Conservation (phyloP, 2,888 invertebrate species). For the Agrochola lota region DNA sequence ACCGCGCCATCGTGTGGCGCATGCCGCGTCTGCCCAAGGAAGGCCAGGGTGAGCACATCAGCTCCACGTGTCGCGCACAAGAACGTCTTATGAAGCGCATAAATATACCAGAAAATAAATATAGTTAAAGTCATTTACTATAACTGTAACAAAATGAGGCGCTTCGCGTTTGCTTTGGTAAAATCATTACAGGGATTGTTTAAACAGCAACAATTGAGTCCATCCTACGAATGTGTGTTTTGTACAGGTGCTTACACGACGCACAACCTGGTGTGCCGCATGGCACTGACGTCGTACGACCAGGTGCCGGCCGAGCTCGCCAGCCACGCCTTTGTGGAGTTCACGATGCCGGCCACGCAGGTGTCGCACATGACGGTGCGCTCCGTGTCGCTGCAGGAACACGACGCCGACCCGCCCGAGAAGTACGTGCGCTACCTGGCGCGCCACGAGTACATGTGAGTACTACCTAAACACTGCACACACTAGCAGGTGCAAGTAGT, state of each 20-base stretch:
- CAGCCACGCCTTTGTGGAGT: slow-evolving; percentile 97
- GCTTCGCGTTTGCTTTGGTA: not conserved
- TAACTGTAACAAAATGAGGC: not conserved
- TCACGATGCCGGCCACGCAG: slow-evolving; percentile 99
- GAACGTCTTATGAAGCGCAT: not conserved
- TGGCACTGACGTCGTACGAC: slow-evolving; percentile 99
- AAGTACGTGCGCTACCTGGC: slow-evolving; percentile 99
- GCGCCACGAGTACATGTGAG: slow-evolving; percentile 97
- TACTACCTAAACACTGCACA: slow-evolving; percentile 39
- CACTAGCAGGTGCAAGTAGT: not conserved
- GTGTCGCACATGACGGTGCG: slow-evolving; percentile 97
- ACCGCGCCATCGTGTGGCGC: slow-evolving; percentile 99
- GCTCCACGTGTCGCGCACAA: too few relatives aligned
- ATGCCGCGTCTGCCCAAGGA: slow-evolving; percentile 99
- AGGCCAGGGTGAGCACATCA: slow-evolving; percentile 95
- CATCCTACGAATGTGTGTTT: not conserved
- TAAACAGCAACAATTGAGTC: not conserved
- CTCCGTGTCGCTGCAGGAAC: slow-evolving; percentile 97
- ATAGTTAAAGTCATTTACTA: too few relatives aligned
- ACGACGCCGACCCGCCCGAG: slow-evolving; percentile 98
- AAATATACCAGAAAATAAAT: not conserved
- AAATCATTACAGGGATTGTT: not conserved
- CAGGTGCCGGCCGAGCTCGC: slow-evolving; percentile 98
- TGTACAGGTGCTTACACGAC: slow-evolving; percentile 98
- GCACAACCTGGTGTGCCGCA: slow-evolving; percentile 97